Percentiles rank a stretch among this genome's conserved stretches.
Conservation (phyloP, 30 jellyfish, hydroid and myxozoan genomes). For the Catostylus mosaicus region DNA sequence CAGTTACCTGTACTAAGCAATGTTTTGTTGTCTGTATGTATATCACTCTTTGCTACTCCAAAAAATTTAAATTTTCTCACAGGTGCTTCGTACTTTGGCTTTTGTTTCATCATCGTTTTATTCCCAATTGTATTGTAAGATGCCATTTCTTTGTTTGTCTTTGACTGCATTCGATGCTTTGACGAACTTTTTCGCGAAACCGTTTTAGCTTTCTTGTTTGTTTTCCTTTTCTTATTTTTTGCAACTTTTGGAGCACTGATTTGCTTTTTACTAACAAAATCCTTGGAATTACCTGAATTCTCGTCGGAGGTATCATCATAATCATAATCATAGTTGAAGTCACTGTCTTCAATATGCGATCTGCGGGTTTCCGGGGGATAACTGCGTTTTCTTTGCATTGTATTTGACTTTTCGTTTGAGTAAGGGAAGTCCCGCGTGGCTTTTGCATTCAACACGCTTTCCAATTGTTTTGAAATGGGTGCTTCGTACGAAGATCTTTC, state of each 20-base stretch:
- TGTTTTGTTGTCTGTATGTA: conserved; percentile 17
- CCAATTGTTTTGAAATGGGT: conserved; percentile 81
- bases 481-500: conserved; percentile 69
- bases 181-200: conserved; percentile 1
- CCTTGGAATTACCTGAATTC: conserved; percentile 7
- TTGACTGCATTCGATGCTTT: conserved; percentile 4
- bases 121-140: not conserved
- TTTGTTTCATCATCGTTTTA: conserved; percentile 34
- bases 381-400: conserved; percentile 43
- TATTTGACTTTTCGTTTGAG: conserved; percentile 6
- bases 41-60: conserved; percentile 7
- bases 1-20: not conserved
- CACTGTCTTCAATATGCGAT: conserved; percentile 35
- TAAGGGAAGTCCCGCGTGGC: conserved; percentile 28
- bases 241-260: not conserved
- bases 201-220: not conserved
- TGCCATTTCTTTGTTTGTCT: not conserved
- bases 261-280: not conserved
- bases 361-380: conserved; percentile 52
- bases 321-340: conserved; percentile 1
- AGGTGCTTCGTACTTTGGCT: conserved; percentile 32
- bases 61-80: conserved; percentile 51
- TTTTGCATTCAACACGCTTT: conserved; percentile 69
- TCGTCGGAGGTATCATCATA: conserved; percentile 38
- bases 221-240: conserved; percentile 8